Evolutionary conservation across 2,797 vertebrate genomes (phyloP).

Genomic region (Esox lucius): DNA sequence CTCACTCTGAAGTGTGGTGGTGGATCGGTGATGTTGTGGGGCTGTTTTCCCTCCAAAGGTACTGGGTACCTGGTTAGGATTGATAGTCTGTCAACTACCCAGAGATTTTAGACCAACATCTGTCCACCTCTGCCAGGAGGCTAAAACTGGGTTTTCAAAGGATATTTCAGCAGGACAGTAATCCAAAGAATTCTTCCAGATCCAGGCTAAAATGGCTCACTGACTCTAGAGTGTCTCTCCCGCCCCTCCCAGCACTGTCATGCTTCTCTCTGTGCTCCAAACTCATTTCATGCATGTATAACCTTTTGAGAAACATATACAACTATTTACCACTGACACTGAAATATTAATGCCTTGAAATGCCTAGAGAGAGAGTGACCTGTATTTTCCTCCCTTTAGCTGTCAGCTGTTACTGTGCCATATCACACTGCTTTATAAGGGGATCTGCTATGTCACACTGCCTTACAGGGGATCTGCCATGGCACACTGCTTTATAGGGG

Average conservation of each 20-base stretch:
- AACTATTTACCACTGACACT: conserved; percentile 33
- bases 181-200: too few relatives aligned
- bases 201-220: too few relatives aligned
- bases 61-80: too few relatives aligned
- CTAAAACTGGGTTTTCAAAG: too few relatives aligned
- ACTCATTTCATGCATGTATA: conserved; percentile 32
- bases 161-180: too few relatives aligned
- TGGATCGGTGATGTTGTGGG: too few relatives aligned
- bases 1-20: too few relatives aligned
- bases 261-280: neutral
- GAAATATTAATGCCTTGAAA: conserved; percentile 60
- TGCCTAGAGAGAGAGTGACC: conserved; percentile 9
- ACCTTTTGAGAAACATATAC: neutral
- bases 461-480: conserved; percentile 26
- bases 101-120: too few relatives aligned
- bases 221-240: neutral
- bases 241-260: neutral
- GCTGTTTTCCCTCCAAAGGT: too few relatives aligned
- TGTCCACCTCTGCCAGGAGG: too few relatives aligned
- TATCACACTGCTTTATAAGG: neutral
- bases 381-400: conserved; percentile 1
- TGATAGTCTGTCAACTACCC: too few relatives aligned
- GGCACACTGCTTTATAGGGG: conserved; percentile 9
- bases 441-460: neutral
- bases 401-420: conserved; percentile 1